These are phyloP conservation scores for Trinectes maculatus DNA, from an alignment of 2,113 vertebrate species.

Conservation along the genomic window DNA sequence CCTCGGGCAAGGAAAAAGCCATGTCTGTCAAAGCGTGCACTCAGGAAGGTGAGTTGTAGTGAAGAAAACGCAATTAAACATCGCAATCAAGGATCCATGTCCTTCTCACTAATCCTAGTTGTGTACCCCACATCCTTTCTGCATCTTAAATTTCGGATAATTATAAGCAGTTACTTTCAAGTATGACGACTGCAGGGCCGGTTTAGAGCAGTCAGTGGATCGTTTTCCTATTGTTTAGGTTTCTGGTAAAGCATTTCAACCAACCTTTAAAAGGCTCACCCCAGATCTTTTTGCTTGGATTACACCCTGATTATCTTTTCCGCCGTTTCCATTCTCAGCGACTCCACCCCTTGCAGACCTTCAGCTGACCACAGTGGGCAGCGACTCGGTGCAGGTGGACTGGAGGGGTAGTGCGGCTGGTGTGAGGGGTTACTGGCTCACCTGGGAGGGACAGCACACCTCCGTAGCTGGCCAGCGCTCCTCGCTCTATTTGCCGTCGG, in stretches of 20 bases:
- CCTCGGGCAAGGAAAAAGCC: constrained; percentile 86
- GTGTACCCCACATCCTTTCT: constrained; percentile 17
- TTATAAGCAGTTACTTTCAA: constrained; percentile 24
- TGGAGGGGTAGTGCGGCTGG: constrained; percentile 79
- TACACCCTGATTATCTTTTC: not conserved
- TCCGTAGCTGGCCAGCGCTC: constrained; percentile 42
- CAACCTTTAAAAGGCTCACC: not conserved
- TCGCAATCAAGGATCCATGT: constrained; percentile 17
- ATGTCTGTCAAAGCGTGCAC: constrained; percentile 93
- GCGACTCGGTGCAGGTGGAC: constrained; percentile 81
- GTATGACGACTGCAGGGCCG: constrained; percentile 9
- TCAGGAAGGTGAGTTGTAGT: constrained; percentile 79
- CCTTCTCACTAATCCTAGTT: constrained; percentile 22
- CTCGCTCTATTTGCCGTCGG: constrained; percentile 74
- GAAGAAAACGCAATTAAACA: not conserved
- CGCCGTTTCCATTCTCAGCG: constrained; percentile 57
- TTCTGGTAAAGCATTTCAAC: too few species aligned
- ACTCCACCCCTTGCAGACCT: constrained; percentile 80
- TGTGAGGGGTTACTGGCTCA: constrained; percentile 86
- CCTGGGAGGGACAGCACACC: constrained; percentile 79
- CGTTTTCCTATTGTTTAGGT: not conserved
- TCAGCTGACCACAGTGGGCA: constrained; percentile 80
- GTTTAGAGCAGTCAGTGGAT: constrained; percentile 1
- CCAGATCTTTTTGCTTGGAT: not conserved
- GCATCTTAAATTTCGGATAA: constrained; percentile 38